Base-by-base conservation (phyloP, 53 echinoderm and acorn worm species). In the Crossaster papposus region DNA sequence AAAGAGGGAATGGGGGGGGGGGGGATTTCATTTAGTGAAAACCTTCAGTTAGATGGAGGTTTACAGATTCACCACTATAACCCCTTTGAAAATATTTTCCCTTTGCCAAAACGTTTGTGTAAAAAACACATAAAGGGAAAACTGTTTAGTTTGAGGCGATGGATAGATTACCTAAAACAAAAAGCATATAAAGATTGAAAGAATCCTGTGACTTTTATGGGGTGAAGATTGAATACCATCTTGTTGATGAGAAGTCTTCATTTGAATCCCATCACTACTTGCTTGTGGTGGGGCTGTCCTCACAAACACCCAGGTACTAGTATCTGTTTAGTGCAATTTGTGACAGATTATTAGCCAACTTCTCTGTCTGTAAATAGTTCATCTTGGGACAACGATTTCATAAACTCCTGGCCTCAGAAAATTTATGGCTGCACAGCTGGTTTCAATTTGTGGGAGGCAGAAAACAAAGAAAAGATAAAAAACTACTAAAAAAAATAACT, bases 281-380 rank as follows among this genome's bases (percentile, higher is more conserved):
- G 30, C 14, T n/a, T n/a, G 23, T 3, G 71, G 29, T 30, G 71
- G 29, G 31, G 68, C 24, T 24, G 68, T 68, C 68, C 68, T 68
- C 44, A 68, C 68, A 68, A n/a, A 70, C 28, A 68, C 28, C 24
- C 4, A 26, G 68, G 68, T 68, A n/a, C n/a, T n/a, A n/a, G n/a
- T n/a, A 78, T 78, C 78, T 78, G 78, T 78, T 44, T 78, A 51
- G 52, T 78, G 65, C 82, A 82, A 70, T 68, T 36, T 68, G 31
- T 65, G 82, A 82, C 82, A 82, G 82, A 36, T 82, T 38, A 82
- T 82, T 82, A 70, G 36, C 36, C 35, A 65, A 38, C 34, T 81
- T 22, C 35, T 81, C 65, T 15, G 65, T 65, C 82, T 23, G 82
- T 37, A 38, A 36, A 64, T 35, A 65, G 65, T 64, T 82, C 70